Conservation (phyloP, 2,113 vertebrate genomes). For the Trogon melanurus region DNA sequence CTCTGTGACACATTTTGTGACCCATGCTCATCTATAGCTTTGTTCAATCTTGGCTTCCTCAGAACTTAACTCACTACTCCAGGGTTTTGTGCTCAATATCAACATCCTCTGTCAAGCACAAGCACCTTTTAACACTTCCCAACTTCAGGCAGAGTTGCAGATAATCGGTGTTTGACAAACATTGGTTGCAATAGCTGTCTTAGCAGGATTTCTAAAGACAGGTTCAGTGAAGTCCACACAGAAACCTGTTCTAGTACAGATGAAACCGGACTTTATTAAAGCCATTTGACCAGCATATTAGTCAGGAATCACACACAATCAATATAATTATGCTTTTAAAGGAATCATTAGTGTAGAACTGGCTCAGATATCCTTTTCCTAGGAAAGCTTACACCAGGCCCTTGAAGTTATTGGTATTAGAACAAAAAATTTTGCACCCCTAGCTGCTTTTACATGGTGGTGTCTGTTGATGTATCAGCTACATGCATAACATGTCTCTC, state of each 20-base stretch:
- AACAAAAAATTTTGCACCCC: not conserved
- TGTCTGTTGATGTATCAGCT: not conserved
- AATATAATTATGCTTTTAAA: not conserved
- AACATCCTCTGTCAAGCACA: not conserved
- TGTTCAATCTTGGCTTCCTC: not conserved
- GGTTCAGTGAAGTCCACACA: not conserved
- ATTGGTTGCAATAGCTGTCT: not conserved
- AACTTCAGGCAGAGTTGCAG: not conserved
- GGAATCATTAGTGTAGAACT: not conserved
- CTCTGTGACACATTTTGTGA: not conserved
- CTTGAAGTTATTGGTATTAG: not conserved
- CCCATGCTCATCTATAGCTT: not conserved
- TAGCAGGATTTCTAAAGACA: not conserved
- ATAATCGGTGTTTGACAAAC: not conserved
- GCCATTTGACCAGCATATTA: not conserved
- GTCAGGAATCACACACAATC: not conserved
- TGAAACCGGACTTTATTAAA: not conserved
- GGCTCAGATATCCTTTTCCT: not conserved
- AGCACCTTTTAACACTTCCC: not conserved
- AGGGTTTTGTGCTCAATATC: not conserved
- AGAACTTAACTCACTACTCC: not conserved
- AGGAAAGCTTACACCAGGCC: not conserved
- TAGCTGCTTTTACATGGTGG: not conserved
- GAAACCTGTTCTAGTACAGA: not conserved
- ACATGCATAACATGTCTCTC: not conserved